These are phyloP conservation scores for Pantelozetes paolii DNA, from an alignment of 2,888 invertebrate species.

Conservation along the genomic window DNA sequence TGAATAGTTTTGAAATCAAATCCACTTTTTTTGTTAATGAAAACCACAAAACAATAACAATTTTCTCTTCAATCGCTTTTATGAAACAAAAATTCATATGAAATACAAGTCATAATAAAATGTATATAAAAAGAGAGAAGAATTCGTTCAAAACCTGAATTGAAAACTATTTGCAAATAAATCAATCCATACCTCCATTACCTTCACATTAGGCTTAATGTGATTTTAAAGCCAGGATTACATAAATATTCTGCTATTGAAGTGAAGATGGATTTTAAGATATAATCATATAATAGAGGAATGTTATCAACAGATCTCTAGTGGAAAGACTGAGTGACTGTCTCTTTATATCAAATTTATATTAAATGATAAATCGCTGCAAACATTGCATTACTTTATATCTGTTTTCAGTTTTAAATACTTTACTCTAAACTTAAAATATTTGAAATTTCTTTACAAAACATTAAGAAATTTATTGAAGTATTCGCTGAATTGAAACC, in stretches of 20 bases:
- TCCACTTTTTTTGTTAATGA: too few species aligned
- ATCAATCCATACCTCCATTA: background rate
- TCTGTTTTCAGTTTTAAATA: too few species aligned
- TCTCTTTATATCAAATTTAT: slow-evolving; percentile 7
- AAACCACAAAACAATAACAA: too few species aligned
- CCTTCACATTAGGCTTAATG: background rate
- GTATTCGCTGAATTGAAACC: background rate
- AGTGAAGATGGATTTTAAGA: background rate
- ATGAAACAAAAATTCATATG: too few species aligned
- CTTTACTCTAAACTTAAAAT: background rate
- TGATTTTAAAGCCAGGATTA: slow-evolving; percentile 9
- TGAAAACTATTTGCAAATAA: background rate
- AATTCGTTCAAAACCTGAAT: background rate
- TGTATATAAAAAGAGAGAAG: too few species aligned
- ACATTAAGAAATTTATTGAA: background rate
- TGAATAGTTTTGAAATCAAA: too few species aligned
- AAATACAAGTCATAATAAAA: too few species aligned
- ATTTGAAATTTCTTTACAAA: background rate
- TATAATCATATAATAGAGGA: slow-evolving; percentile 8
- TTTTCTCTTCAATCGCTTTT: too few species aligned
- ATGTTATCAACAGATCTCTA: background rate
- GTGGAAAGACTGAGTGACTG: background rate
- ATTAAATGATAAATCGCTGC: slow-evolving; percentile 4
- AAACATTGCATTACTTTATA: background rate
- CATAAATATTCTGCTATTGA: background rate